These are phyloP conservation scores for Scaptodrosophila latifasciaeformis DNA, from an alignment of 2,888 invertebrate genomes.

Conservation along the genomic window DNA sequence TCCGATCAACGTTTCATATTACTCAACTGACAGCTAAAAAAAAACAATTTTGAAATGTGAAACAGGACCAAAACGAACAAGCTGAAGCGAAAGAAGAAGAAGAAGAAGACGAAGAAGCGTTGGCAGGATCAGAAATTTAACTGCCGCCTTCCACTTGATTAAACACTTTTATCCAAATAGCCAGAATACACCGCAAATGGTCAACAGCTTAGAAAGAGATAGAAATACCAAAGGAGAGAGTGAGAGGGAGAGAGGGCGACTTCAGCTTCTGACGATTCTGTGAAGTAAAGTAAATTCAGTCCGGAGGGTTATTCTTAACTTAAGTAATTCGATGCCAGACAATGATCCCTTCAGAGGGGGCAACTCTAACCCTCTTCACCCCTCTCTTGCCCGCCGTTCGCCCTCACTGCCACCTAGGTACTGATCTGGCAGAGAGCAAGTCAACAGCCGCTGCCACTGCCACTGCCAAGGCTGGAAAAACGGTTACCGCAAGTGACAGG, in stretches of 20 bases:
- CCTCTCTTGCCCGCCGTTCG: too few species aligned
- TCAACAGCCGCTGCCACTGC: slow-evolving; percentile 29
- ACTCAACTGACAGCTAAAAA: too few species aligned
- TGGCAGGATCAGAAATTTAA: slow-evolving; percentile 36
- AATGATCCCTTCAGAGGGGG: slow-evolving; percentile 71
- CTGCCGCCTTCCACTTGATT: slow-evolving; percentile 71
- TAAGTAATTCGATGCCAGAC: slow-evolving; percentile 67
- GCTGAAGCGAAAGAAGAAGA: too few species aligned
- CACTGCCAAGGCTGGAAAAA: slow-evolving; percentile 25
- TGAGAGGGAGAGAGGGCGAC: slow-evolving; percentile 20
- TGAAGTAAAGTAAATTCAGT: too few species aligned
- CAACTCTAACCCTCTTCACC: too few species aligned
- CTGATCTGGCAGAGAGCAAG: too few species aligned
- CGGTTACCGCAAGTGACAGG: slow-evolving; percentile 62
- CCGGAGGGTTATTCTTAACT: too few species aligned
- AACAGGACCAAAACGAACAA: too few species aligned
- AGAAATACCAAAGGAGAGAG: too few species aligned
- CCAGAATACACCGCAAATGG: background rate
- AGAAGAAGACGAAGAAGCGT: too few species aligned
- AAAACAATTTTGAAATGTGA: slow-evolving; percentile 44
- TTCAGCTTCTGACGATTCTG: slow-evolving; percentile 43
- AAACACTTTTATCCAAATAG: slow-evolving; percentile 67
- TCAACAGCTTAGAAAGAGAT: too few species aligned
- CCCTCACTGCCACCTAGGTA: slow-evolving; percentile 32
- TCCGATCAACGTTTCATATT: slow-evolving; percentile 67